Percentiles rank a stretch among this genome's conserved stretches.
phyloP scores from a whole-genome alignment of 1,140 invertebrate species.

The Megalonaias nervosa region DNA sequence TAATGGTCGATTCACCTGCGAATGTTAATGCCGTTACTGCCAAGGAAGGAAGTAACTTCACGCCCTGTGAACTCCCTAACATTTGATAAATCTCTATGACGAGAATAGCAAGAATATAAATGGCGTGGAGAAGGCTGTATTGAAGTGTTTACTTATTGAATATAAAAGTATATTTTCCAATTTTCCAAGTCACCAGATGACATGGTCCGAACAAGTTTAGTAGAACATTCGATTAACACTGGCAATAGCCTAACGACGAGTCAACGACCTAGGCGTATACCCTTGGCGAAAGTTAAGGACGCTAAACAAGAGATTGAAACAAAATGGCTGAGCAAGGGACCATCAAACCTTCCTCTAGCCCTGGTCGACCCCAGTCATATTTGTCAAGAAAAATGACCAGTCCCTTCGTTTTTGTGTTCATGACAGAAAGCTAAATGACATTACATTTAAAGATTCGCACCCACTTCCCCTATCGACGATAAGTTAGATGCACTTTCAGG shows the following conservation, averaged over 20 bases:
- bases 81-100: background rate
- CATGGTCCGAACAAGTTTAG: slow-evolving; percentile 14
- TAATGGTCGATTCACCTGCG: background rate
- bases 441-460: slow-evolving; percentile 12
- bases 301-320: slow-evolving; percentile 20
- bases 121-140: background rate
- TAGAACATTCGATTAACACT: slow-evolving; percentile 20
- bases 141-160: slow-evolving; percentile 11
- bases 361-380: slow-evolving; percentile 5
- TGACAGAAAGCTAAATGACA: slow-evolving; percentile 14
- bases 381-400: slow-evolving; percentile 13
- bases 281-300: background rate
- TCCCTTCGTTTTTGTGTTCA: slow-evolving; percentile 16
- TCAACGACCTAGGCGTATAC: slow-evolving; percentile 15
- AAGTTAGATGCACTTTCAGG: slow-evolving; percentile 30
- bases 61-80: background rate
- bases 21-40: background rate
- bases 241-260: slow-evolving; percentile 15
- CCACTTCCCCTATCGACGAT: slow-evolving; percentile 36
- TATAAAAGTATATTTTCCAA: slow-evolving; percentile 5
- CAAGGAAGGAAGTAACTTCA: background rate
- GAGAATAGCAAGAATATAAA: background rate
- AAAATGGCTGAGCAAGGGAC: slow-evolving; percentile 19
- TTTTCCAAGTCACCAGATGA: slow-evolving; percentile 30
- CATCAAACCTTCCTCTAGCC: slow-evolving; percentile 7